phyloP scores from a whole-genome alignment of 1,140 invertebrate genomes.

The Papilio xuthus region DNA sequence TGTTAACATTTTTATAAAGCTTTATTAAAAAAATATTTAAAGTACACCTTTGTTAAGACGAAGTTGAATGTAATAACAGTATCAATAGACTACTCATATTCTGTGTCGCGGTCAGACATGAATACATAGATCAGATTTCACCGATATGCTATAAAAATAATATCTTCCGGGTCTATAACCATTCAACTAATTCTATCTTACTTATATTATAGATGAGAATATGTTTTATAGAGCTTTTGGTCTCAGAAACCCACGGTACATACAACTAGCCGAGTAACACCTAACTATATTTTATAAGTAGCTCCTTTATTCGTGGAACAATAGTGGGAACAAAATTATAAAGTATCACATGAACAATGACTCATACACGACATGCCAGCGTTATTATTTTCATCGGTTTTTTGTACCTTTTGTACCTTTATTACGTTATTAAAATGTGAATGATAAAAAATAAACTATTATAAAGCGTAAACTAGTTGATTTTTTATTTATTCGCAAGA shows the following conservation, averaged over 20 bases:
- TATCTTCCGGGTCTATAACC: neutral
- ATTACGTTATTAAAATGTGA: neutral
- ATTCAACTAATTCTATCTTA: neutral
- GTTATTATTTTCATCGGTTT: neutral
- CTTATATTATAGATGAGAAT: too few relatives aligned
- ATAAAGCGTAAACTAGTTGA: neutral
- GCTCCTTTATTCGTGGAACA: neutral
- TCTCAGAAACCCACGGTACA: too few relatives aligned
- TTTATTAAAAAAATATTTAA: neutral
- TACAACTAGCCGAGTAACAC: conserved; percentile 1
- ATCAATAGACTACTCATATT: neutral
- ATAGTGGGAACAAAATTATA: conserved; percentile 8
- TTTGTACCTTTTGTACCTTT: neutral
- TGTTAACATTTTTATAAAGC: neutral
- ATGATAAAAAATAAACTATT: neutral
- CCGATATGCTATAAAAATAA: neutral
- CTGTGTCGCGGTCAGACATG: neutral
- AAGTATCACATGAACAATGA: conserved; percentile 17
- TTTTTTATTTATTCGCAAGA: neutral
- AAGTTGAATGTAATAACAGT: neutral
- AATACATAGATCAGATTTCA: neutral
- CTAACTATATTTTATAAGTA: neutral
- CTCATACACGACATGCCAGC: neutral
- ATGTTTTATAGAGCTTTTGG: too few relatives aligned
- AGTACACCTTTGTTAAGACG: neutral